Percentiles rank a stretch among this genome's conserved stretches.
Evolutionary conservation across 2,797 vertebrate genomes (phyloP).

Genomic region (Chiloscyllium punctatum): DNA sequence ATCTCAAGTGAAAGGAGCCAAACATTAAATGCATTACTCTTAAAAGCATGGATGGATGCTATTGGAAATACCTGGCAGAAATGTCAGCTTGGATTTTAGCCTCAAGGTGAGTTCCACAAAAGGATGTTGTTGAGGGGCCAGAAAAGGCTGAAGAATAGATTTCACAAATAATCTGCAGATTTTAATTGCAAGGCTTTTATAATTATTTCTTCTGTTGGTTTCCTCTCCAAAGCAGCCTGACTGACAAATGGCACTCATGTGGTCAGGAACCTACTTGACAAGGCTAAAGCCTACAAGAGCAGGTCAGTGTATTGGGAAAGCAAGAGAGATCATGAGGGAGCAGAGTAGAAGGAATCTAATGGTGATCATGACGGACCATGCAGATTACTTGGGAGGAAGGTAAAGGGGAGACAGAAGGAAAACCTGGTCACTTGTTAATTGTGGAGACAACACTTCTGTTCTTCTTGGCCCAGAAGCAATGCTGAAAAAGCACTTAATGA

Average conservation of each 20-base stretch:
- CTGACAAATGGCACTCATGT: not conserved
- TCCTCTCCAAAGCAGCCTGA: not conserved
- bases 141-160: too few relatives aligned
- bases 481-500: not conserved
- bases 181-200: too few relatives aligned
- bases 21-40: not conserved
- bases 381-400: not conserved
- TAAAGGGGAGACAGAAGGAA: not conserved
- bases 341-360: not conserved
- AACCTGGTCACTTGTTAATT: not conserved
- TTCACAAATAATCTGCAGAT: too few relatives aligned
- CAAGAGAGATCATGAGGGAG: not conserved
- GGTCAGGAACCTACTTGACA: not conserved
- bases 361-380: not conserved
- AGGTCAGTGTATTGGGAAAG: not conserved
- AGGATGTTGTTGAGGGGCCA: too few relatives aligned
- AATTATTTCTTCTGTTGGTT: not conserved
- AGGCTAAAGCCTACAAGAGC: not conserved
- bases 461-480: not conserved
- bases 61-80: not conserved
- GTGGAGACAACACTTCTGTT: not conserved
- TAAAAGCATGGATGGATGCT: not conserved
- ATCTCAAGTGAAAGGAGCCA: not conserved
- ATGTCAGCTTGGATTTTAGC: not conserved
- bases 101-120: not conserved